Evolutionary conservation across 2,888 invertebrate genomes (phyloP), one percentile per base, ranked within the genome.

Genomic region (Lepas anatifera): DNA sequence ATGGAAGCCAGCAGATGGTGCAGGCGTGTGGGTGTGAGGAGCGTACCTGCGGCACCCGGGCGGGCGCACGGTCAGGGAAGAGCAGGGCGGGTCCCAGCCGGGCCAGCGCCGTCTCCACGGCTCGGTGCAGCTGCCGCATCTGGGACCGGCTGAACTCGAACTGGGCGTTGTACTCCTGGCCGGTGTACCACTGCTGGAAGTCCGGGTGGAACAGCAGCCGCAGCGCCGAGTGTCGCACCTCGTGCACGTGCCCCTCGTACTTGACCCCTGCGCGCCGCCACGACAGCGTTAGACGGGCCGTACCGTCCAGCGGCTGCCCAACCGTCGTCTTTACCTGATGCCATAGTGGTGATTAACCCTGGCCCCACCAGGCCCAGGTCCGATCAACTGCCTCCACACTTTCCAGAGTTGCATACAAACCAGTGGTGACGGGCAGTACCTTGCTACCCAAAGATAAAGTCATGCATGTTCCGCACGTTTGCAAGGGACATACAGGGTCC

Each of bases 171-270:
- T 90, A 90, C 77, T 89, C 89, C 78, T 89, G 87, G 0, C 89
- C 89, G 63, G 84, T 82, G 78, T 94, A 94, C 1, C 79, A 80
- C 27, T 84, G 81, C 74, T 95, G 93, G 78, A 95, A 95, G 43
- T 81, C 80, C 37, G 82, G 79, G 76, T 87, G 84, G 75, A 95
- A 95, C 79, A 91, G 92, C 35, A 95, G 79, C 67, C 86, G 83
- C 13, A 95, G 81, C 79, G 80, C 29, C 39, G 69, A 66, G 32
- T 70, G 64, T 7, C 70, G 68, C 16, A 74, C 74, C 32, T 72
- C 70, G 50, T 75, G 74, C 29, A 75, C 69, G 43, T 68, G 70
- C 1, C 74, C 75, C 69, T 75, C 74, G 64, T 73, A 74, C 39
- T 69, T 68, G n/a, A 66, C 37, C n/a, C 63, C 48, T 29, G 52